phyloP scores from a whole-genome alignment of 2,888 invertebrate genomes.

The Mimachlamys varia region DNA sequence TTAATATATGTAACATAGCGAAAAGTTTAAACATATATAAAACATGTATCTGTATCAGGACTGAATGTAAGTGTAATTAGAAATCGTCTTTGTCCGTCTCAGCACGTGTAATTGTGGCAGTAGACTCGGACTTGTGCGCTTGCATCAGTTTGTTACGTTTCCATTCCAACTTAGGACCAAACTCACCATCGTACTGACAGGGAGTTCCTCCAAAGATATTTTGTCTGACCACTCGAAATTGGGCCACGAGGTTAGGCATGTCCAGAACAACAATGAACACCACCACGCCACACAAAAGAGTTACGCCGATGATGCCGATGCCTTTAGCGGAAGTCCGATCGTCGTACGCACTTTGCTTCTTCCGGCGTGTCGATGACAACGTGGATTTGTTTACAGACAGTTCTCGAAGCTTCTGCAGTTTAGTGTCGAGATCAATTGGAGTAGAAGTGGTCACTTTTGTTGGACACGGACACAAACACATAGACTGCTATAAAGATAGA shows the following conservation, averaged over 20 bases:
- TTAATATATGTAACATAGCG: no score
- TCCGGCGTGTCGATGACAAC: neutral
- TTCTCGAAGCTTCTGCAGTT: neutral
- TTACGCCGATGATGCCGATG: neutral
- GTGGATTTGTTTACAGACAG: neutral
- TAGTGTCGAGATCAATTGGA: neutral
- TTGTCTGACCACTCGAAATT: neutral
- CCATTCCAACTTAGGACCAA: neutral
- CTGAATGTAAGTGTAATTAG: neutral
- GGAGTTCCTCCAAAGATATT: neutral
- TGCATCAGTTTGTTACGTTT: neutral
- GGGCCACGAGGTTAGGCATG: neutral
- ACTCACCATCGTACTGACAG: neutral
- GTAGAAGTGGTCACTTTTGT: neutral
- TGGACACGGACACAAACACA: neutral
- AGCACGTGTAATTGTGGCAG: neutral
- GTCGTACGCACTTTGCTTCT: slow-evolving; percentile 4
- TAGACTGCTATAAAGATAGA: neutral
- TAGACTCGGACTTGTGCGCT: neutral
- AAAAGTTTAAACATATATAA: no score
- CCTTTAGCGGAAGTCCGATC: neutral
- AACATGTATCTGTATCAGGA: no score
- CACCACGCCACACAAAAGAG: neutral
- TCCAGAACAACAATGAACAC: neutral
- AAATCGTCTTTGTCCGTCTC: neutral